A percentile compares a stretch with the other conserved stretches of the same genome.
These are phyloP conservation scores for Luidia sarsii DNA, from an alignment of 53 echinoderm and acorn worm genomes.

Conservation along the genomic window DNA sequence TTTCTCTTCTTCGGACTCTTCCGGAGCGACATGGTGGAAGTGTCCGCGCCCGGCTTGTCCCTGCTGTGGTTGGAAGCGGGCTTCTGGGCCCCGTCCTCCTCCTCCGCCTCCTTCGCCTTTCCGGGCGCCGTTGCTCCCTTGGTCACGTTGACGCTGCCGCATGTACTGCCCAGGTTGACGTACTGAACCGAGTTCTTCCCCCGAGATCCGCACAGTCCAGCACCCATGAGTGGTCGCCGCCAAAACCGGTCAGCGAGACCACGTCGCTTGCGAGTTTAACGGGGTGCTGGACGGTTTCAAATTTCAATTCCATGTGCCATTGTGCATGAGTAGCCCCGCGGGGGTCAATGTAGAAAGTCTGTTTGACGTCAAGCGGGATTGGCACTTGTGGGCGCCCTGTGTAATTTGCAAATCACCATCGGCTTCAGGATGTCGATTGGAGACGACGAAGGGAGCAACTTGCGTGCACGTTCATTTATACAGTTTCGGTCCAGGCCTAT, in stretches of 20 bases:
- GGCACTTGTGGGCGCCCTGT: too few relatives aligned
- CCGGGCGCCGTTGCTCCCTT: not conserved
- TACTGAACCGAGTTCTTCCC: constrained; percentile 52
- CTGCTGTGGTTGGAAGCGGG: not conserved
- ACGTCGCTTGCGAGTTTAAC: not conserved
- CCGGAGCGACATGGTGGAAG: constrained; percentile 18
- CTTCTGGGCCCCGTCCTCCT: not conserved
- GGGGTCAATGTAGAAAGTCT: too few relatives aligned
- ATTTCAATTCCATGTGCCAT: too few relatives aligned
- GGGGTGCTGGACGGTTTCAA: too few relatives aligned
- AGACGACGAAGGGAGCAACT: too few relatives aligned
- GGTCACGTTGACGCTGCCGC: not conserved
- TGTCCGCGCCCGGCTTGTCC: not conserved
- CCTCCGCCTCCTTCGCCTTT: not conserved
- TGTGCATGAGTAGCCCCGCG: too few relatives aligned
- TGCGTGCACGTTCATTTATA: too few relatives aligned
- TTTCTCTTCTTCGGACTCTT: constrained; percentile 47
- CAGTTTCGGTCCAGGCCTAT: too few relatives aligned
- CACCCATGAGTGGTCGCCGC: constrained; percentile 49
- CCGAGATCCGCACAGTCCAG: constrained; percentile 44
- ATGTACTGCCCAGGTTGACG: constrained; percentile 40
- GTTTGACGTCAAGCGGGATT: too few relatives aligned
- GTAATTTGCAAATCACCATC: too few relatives aligned
- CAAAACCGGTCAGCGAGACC: not conserved
- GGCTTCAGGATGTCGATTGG: too few relatives aligned